Evolutionary conservation across 2,797 vertebrate genomes (phyloP), one percentile per base, ranked within the genome.

Genomic region (Mormyrus hasselquistii): DNA sequence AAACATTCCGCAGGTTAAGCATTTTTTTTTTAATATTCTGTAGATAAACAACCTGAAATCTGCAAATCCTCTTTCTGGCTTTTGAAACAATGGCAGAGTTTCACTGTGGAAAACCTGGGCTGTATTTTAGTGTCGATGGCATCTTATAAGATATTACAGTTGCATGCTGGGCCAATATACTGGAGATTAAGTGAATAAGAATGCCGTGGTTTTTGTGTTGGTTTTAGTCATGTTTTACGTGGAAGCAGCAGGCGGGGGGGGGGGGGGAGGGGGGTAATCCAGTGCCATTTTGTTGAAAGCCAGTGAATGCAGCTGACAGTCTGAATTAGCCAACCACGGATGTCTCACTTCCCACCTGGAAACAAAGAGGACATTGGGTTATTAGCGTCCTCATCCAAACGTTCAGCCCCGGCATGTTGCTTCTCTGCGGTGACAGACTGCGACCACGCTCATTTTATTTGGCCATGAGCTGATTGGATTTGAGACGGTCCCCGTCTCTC

Each of bases 401-500:
- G 2, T 25, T 50, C 25, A 2, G 65, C 86, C 88, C 59, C 52
- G 90, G 92, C 92, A 89, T 91, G 90, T 29, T 90, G 87, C 89
- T 91, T 90, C 90, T 92, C 92, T 91, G 91, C 85, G 1, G 92
- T 91, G 91, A 93, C 93, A 92, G 94, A 94, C 93, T 93, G 88
- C 91, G 93, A 94, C 92, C 90, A 91, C 84, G 92, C 93, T 91
- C 91, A 90, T 96, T 95, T 95, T 92, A 95, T 96, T 96, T 95
- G 93, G 93, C 95, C 88, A 92, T 87, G 90, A 94, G 92, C 92
- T 94, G 95, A 95, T 95, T 96, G 94, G 94, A 95, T 96, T 96
- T 93, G 93, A 87, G 93, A 95, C 93, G 94, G 93, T 92, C 76
- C 91, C 87, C 79, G 91, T 90, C 92, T 92, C 92, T 92, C 90